These are phyloP conservation scores for Tolypeutes matacus DNA, from an alignment of 2,797 vertebrate species.

Conservation along the genomic window DNA sequence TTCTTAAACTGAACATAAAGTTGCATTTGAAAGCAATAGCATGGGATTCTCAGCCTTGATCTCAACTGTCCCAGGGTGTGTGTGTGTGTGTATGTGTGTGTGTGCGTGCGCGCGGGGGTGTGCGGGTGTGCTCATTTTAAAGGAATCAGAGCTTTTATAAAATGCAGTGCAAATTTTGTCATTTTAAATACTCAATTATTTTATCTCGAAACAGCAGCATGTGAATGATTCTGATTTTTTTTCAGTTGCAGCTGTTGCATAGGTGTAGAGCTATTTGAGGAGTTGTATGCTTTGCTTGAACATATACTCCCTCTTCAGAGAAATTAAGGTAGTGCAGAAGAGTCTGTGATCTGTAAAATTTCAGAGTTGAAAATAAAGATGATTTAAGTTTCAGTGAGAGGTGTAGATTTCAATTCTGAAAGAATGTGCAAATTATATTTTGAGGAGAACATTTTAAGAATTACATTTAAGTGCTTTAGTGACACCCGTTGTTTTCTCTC, in stretches of 20 bases:
- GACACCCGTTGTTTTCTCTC: neutral
- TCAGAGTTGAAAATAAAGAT: neutral
- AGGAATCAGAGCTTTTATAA: conserved; percentile 40
- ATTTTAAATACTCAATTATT: conserved; percentile 49
- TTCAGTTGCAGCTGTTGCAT: conserved; percentile 17
- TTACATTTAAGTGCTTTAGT: neutral
- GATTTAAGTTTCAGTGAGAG: neutral
- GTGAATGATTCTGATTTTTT: neutral
- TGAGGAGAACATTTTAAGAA: conserved; percentile 31
- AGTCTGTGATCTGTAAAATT: neutral
- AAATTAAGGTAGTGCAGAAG: conserved; percentile 84
- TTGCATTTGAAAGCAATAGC: neutral
- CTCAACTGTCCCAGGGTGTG: neutral
- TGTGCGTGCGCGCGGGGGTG: conserved; percentile 15
- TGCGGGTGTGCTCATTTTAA: neutral
- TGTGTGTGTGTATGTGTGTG: neutral
- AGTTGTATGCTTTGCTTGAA: conserved; percentile 80
- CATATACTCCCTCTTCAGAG: conserved; percentile 89
- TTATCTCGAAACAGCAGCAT: neutral
- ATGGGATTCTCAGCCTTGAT: neutral
- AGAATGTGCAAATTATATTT: neutral
- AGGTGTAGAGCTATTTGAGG: neutral
- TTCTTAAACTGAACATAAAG: neutral
- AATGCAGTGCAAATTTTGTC: neutral
- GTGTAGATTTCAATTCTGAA: neutral